These are phyloP conservation scores for Thumatha senex DNA, from an alignment of 2,888 invertebrate species.

Conservation along the genomic window DNA sequence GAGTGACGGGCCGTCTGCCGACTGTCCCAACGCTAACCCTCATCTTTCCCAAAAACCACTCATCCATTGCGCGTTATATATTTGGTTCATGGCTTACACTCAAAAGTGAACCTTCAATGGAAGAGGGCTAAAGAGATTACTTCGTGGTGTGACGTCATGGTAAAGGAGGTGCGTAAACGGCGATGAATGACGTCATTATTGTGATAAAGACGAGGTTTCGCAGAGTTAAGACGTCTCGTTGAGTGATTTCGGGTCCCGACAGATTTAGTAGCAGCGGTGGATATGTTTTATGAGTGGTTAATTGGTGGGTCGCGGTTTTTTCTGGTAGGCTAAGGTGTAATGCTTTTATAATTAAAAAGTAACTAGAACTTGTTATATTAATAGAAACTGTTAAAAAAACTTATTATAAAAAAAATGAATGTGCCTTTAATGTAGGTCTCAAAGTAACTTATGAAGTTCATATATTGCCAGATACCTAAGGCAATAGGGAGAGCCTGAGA, in stretches of 20 bases:
- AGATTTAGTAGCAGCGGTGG: constrained; percentile 52
- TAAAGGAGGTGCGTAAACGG: constrained; percentile 55
- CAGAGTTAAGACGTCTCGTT: constrained; percentile 69
- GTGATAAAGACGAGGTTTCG: constrained; percentile 71
- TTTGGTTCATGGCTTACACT: background rate
- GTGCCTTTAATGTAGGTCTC: too few relatives aligned
- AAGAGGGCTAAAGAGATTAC: constrained; percentile 9
- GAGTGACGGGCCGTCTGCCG: constrained; percentile 62
- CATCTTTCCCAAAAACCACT: constrained; percentile 6
- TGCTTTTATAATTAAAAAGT: too few relatives aligned
- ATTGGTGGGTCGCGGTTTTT: constrained; percentile 30
- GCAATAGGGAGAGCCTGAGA: too few relatives aligned
- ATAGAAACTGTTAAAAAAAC: too few relatives aligned
- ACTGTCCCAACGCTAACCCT: constrained; percentile 41
- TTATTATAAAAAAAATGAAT: too few relatives aligned
- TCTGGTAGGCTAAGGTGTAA: constrained; percentile 8
- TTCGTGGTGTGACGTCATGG: constrained; percentile 26
- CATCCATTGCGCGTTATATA: constrained; percentile 42
- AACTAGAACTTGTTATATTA: too few relatives aligned
- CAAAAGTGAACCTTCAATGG: constrained; percentile 36
- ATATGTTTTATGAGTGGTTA: constrained; percentile 39
- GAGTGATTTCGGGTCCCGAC: constrained; percentile 62
- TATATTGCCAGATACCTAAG: too few relatives aligned
- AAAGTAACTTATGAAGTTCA: too few relatives aligned
- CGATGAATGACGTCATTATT: constrained; percentile 77